Percentiles rank a stretch among this genome's conserved stretches.
Evolutionary conservation across 2,113 vertebrate species (phyloP).

Genomic region (Podarcis raffonei): DNA sequence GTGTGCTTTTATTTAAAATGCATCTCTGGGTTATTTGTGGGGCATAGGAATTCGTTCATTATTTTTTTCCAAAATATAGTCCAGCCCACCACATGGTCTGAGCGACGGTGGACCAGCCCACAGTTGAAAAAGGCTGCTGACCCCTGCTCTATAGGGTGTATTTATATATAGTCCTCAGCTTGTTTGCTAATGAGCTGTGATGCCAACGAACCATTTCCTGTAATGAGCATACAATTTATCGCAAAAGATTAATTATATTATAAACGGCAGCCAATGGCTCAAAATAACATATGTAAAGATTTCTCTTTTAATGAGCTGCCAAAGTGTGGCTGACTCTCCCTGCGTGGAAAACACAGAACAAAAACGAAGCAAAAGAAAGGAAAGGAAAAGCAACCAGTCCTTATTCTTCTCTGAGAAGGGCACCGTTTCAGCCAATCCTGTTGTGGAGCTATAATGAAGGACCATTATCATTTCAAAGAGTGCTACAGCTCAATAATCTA

Average conservation of each 20-base stretch:
- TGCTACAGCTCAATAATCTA: background rate
- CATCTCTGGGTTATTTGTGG: too few species aligned
- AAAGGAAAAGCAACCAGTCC: background rate
- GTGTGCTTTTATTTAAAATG: too few species aligned
- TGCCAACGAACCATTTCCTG: conserved; percentile 1
- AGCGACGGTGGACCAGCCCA: too few species aligned
- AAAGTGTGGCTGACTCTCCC: background rate
- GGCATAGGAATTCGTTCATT: too few species aligned
- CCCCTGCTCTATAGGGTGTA: background rate
- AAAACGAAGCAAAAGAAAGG: background rate
- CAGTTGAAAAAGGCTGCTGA: too few species aligned
- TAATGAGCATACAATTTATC: conserved; percentile 34
- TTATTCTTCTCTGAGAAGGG: background rate
- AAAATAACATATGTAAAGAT: background rate
- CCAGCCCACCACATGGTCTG: too few species aligned
- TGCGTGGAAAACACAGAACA: background rate
- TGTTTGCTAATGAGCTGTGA: conserved; percentile 14
- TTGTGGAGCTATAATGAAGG: background rate
- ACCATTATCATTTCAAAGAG: conserved; percentile 1
- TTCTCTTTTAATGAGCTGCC: conserved; percentile 11
- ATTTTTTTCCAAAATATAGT: too few species aligned
- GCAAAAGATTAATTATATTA: conserved; percentile 12
- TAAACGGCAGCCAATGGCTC: conserved; percentile 17
- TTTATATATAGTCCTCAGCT: background rate
- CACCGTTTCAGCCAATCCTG: background rate